phyloP scores from a whole-genome alignment of 1,140 invertebrate genomes.

The Hyphantria cunea region DNA sequence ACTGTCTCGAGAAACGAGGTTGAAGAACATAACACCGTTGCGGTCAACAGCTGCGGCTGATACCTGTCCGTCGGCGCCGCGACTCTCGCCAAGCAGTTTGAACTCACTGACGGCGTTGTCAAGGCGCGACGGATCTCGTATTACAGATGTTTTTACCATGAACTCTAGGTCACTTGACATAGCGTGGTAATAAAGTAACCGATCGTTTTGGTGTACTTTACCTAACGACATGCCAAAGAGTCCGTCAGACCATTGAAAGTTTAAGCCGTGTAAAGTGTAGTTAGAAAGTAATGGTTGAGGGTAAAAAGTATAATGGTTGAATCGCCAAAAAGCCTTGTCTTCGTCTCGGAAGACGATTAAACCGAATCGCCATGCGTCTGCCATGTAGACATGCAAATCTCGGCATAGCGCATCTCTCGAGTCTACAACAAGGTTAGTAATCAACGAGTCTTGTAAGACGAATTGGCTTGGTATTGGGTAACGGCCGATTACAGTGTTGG shows the following conservation, averaged over 20 bases:
- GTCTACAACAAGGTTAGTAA: constrained; percentile 89
- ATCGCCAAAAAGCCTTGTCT: constrained; percentile 86
- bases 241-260: constrained; percentile 91
- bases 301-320: constrained; percentile 88
- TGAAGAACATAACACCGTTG: constrained; percentile 91
- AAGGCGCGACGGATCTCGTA: constrained; percentile 84
- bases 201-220: constrained; percentile 82
- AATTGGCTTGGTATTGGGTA: constrained; percentile 86
- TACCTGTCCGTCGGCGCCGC: constrained; percentile 85
- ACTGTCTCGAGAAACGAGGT: constrained; percentile 88
- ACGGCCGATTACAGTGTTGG: constrained; percentile 83
- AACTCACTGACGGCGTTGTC: constrained; percentile 83
- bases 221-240: constrained; percentile 89
- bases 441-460: constrained; percentile 87
- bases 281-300: constrained; percentile 89
- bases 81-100: constrained; percentile 84
- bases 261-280: constrained; percentile 86
- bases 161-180: constrained; percentile 91
- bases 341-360: constrained; percentile 86
- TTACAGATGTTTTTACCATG: constrained; percentile 85
- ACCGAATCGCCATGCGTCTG: constrained; percentile 90
- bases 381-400: constrained; percentile 87
- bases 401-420: constrained; percentile 85
- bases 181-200: constrained; percentile 88
- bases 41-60: constrained; percentile 87